Conservation (phyloP, 2,888 invertebrate genomes). For the Protophormia terraenovae region DNA sequence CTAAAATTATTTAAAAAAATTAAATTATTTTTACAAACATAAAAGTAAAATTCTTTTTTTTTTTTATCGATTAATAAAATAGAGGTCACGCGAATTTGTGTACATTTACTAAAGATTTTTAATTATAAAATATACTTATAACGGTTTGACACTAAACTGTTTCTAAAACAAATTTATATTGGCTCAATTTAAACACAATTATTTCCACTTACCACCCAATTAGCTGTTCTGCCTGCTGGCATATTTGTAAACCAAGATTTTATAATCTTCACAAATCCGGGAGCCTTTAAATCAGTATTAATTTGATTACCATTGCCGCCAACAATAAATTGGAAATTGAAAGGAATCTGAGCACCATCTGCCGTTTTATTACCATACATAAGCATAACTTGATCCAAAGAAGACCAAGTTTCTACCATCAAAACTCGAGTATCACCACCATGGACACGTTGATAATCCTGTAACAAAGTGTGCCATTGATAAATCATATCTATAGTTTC, state of each 20-base stretch:
- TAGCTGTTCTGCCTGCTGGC: slow-evolving; percentile 83
- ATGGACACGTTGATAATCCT: slow-evolving; percentile 82
- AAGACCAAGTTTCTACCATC: slow-evolving; percentile 85
- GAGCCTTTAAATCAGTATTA: slow-evolving; percentile 78
- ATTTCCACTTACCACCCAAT: slow-evolving; percentile 86
- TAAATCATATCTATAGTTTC: slow-evolving; percentile 87
- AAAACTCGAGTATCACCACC: slow-evolving; percentile 82
- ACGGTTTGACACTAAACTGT: too few relatives aligned
- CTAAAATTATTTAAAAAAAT: too few relatives aligned
- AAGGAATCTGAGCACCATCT: slow-evolving; percentile 84
- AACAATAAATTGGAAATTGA: slow-evolving; percentile 85
- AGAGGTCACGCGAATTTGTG: too few relatives aligned
- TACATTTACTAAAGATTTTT: too few relatives aligned
- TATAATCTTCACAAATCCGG: slow-evolving; percentile 82
- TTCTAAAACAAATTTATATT: too few relatives aligned
- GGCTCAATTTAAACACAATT: too few relatives aligned
- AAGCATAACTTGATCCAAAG: slow-evolving; percentile 82
- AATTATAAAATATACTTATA: too few relatives aligned
- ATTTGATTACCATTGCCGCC: slow-evolving; percentile 83
- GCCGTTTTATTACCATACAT: slow-evolving; percentile 84
- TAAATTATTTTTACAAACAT: too few relatives aligned
- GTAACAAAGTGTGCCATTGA: slow-evolving; percentile 85
- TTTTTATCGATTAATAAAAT: too few relatives aligned
- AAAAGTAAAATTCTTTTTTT: too few relatives aligned
- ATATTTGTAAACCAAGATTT: slow-evolving; percentile 84